Evolutionary conservation across 2,113 vertebrate genomes (phyloP), one percentile per base, ranked within the genome.

Genomic region (Pomatorhinus ruficollis): DNA sequence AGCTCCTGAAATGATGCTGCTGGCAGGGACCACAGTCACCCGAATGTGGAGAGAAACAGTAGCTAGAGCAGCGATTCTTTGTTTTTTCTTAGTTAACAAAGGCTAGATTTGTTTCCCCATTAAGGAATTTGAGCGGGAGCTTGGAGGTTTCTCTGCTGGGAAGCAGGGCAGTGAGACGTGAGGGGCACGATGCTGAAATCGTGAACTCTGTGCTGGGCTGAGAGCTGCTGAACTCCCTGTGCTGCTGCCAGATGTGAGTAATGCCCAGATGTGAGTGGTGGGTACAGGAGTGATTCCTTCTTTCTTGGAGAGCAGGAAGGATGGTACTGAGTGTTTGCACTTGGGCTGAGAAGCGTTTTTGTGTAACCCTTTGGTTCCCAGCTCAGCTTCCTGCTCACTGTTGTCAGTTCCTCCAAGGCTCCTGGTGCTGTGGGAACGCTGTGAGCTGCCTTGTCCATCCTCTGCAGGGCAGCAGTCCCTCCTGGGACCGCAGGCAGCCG

Each of bases 231-330:
- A 72, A 10, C 70, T 87, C n/a, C 39, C 9, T 10, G 45, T 0
- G 0, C 85, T 96, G 95, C 88, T 87, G 84, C 92, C 90, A 95
- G 79, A 90, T 96, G 96, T 94, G 92, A 94, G 90, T 56, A 93
- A 63, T n/a, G 53, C 87, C 91, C 90, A 94, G 91, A 90, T 96
- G 96, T 81, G 92, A 88, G 88, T 20, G 91, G 59, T 33, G 45
- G 79, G 39, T 30, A 23, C 11, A 74, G 88, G 54, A 83, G 56
- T 56, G 84, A 31, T 93, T 52, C 37, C 10, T 56, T 65, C 61
- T 60, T 53, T 90, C 76, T 45, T 47, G n/a, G 45, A 52, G 70
- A 66, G 56, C 93, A 95, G 96, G 95, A 90, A 92, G 92, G 93
- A 88, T 64, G 75, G 59, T 95, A 27, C 68, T 9, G 66, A 77